These are phyloP conservation scores for Lepidothrix coronata DNA, from an alignment of 2,113 vertebrate species.

Conservation along the genomic window DNA sequence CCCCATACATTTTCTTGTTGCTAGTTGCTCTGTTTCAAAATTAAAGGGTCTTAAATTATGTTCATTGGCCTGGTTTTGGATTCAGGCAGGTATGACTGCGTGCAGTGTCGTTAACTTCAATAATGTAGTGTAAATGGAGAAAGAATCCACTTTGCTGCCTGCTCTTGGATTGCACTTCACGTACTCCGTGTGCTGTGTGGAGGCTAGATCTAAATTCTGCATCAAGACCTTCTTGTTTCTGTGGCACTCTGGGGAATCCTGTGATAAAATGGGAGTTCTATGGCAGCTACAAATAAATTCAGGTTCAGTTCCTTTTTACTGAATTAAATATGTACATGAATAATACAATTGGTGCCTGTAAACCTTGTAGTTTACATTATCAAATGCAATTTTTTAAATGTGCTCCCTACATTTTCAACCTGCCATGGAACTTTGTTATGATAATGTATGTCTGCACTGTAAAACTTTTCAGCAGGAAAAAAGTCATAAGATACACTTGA, in stretches of 20 bases:
- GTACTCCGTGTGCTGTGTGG: neutral
- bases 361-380: conserved; percentile 7
- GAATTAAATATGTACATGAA: conserved; percentile 57
- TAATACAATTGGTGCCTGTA: conserved; percentile 34
- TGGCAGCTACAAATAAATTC: conserved; percentile 40
- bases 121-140: neutral
- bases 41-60: neutral
- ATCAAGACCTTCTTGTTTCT: conserved; percentile 30
- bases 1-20: neutral
- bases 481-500: neutral
- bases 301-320: conserved; percentile 34
- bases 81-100: neutral
- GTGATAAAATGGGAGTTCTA: conserved; percentile 21
- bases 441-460: neutral
- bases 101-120: neutral
- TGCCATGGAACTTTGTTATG: neutral
- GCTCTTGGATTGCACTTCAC: neutral
- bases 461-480: neutral
- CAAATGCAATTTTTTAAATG: neutral
- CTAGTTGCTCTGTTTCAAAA: neutral
- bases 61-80: neutral
- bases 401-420: neutral
- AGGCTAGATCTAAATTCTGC: conserved; percentile 33
- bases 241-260: neutral
- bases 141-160: neutral